Conservation (phyloP, 2,797 vertebrate genomes). For the Micrastur ruficollis region DNA sequence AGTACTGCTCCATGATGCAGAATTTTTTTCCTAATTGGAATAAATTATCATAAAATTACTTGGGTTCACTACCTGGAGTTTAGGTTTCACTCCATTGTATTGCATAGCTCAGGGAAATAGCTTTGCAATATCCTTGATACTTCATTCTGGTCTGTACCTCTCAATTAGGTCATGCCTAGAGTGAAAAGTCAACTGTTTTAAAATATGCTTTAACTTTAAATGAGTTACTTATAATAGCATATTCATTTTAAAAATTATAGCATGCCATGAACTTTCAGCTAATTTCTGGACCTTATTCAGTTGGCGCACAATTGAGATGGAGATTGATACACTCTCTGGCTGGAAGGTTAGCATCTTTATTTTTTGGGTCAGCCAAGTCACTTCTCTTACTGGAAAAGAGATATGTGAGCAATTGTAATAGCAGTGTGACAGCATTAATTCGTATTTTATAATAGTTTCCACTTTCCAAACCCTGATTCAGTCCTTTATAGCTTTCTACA, state of each 20-base stretch:
- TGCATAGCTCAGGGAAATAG: background rate
- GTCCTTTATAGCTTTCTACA: background rate
- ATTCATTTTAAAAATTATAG: background rate
- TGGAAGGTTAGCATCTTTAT: background rate
- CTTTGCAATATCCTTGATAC: background rate
- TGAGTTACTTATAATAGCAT: background rate
- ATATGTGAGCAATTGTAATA: background rate
- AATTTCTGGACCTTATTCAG: background rate
- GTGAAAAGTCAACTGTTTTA: background rate
- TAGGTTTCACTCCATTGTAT: background rate
- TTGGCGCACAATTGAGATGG: background rate
- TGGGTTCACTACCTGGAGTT: background rate
- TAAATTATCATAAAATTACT: background rate
- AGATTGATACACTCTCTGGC: background rate
- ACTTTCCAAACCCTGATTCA: background rate
- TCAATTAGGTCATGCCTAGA: background rate
- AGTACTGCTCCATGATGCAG: background rate
- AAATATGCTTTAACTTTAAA: conserved; percentile 6
- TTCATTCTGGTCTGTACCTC: background rate
- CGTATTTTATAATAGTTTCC: background rate
- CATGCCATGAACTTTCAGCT: background rate
- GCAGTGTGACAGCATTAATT: background rate
- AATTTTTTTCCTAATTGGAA: background rate
- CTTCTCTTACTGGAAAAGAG: background rate
- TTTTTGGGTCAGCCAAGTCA: conserved; percentile 6